These are phyloP conservation scores for Trimorus sp. DNA, from an alignment of 2,888 invertebrate genomes.

Conservation along the genomic window DNA sequence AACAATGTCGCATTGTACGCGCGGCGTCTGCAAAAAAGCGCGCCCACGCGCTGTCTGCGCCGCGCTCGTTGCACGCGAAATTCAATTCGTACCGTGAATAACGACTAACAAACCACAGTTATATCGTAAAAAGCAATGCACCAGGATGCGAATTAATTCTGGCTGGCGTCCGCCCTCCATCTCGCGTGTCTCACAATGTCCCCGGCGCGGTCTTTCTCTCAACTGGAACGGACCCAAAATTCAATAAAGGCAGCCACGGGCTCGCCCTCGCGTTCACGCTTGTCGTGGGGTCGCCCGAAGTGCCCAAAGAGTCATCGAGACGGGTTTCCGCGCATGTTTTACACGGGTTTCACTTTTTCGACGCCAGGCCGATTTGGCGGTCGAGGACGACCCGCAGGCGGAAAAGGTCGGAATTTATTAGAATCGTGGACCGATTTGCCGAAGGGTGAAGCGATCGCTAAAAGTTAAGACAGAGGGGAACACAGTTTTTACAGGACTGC, in stretches of 20 bases:
- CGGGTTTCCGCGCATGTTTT: too few species aligned
- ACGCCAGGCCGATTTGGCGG: too few species aligned
- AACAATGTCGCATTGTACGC: slow-evolving; percentile 65
- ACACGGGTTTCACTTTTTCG: too few species aligned
- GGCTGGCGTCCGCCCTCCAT: slow-evolving; percentile 72
- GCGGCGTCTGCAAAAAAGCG: slow-evolving; percentile 62
- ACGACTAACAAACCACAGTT: slow-evolving; percentile 81
- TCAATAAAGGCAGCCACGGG: slow-evolving; percentile 80
- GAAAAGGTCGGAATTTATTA: too few species aligned
- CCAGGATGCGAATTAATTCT: slow-evolving; percentile 80
- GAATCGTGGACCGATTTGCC: too few species aligned
- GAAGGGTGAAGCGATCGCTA: too few species aligned
- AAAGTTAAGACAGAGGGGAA: too few species aligned
- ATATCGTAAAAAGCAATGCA: slow-evolving; percentile 81
- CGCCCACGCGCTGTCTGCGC: slow-evolving; percentile 61
- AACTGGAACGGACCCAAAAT: slow-evolving; percentile 80
- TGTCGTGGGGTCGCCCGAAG: slow-evolving; percentile 71
- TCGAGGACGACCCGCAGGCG: too few species aligned
- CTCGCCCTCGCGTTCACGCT: slow-evolving; percentile 70
- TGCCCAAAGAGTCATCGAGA: too few species aligned
- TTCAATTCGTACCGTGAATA: slow-evolving; percentile 80
- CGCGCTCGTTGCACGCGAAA: slow-evolving; percentile 69
- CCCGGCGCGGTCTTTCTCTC: slow-evolving; percentile 60
- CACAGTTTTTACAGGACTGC: too few species aligned
- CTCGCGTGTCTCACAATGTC: slow-evolving; percentile 62